Percentiles rank a stretch among this genome's conserved stretches.
Conservation (phyloP, 2,888 invertebrate genomes). For the Copidosoma aretas region DNA sequence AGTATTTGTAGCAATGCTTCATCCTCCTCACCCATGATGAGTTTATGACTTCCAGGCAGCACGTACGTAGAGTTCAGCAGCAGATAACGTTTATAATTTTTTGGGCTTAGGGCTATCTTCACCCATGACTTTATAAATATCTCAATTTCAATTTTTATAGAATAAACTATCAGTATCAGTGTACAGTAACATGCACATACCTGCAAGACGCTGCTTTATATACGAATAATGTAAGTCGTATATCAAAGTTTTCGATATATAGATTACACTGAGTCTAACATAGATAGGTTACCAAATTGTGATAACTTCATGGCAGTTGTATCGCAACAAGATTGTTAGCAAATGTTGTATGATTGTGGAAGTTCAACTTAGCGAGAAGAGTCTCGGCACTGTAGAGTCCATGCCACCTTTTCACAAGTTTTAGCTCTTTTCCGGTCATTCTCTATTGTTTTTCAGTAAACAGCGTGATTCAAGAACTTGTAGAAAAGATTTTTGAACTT, state of each 20-base stretch:
- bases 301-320: slow-evolving; percentile 49
- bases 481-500: slow-evolving; percentile 58
- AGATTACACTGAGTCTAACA: slow-evolving; percentile 56
- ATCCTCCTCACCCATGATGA: too few species aligned
- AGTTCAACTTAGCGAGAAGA: slow-evolving; percentile 52
- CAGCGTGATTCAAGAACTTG: slow-evolving; percentile 58
- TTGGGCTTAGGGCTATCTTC: slow-evolving; percentile 35
- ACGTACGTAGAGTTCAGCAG: slow-evolving; percentile 50
- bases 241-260: slow-evolving; percentile 58
- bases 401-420: slow-evolving; percentile 52
- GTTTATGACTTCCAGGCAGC: slow-evolving; percentile 6
- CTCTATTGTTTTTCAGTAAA: slow-evolving; percentile 58
- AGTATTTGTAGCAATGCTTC: too few species aligned
- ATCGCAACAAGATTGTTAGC: slow-evolving; percentile 54
- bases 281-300: slow-evolving; percentile 58
- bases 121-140: slow-evolving; percentile 31
- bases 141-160: slow-evolving; percentile 42
- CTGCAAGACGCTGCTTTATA: slow-evolving; percentile 44
- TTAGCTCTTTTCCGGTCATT: slow-evolving; percentile 52
- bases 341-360: slow-evolving; percentile 38
- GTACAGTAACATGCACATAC: slow-evolving; percentile 15
- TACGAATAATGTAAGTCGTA: slow-evolving; percentile 58
- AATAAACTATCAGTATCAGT: slow-evolving; percentile 42
- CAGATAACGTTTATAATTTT: slow-evolving; percentile 53
- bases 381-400: slow-evolving; percentile 51